Percentiles rank a stretch among this genome's conserved stretches.
Evolutionary conservation across 1,140 invertebrate species (phyloP).

Genomic region (Calliphora vicina): DNA sequence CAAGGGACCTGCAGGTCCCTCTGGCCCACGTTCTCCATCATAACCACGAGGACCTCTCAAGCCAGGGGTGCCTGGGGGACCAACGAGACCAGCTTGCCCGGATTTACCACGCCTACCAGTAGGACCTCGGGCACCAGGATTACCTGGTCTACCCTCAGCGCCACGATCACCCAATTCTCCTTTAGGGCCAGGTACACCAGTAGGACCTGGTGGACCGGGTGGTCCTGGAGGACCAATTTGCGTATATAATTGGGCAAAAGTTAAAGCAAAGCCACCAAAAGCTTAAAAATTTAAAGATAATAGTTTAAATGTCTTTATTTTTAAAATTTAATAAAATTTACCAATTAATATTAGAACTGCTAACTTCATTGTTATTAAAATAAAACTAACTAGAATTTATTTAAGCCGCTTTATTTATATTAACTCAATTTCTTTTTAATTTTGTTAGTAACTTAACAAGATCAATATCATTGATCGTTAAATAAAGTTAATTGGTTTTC

Average conservation of each 20-base stretch:
- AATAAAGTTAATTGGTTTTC: too few relatives aligned
- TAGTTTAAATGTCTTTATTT: neutral
- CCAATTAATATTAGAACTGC: neutral
- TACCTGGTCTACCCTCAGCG: conserved; percentile 21
- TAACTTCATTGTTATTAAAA: too few relatives aligned
- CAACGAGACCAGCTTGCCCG: conserved; percentile 25
- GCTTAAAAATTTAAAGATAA: neutral
- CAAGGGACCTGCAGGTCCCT: conserved; percentile 5
- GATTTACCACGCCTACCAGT: conserved; percentile 33
- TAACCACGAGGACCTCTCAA: neutral
- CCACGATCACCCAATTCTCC: conserved; percentile 2
- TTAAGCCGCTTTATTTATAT: too few relatives aligned
- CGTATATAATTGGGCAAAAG: neutral
- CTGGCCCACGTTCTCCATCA: conserved; percentile 1
- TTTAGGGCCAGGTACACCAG: conserved; percentile 8
- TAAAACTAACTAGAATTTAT: too few relatives aligned
- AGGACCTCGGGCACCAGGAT: conserved; percentile 28
- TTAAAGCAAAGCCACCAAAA: neutral
- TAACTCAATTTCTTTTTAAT: too few relatives aligned
- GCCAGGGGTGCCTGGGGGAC: conserved; percentile 32
- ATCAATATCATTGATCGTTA: too few relatives aligned
- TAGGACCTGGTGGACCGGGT: conserved; percentile 21
- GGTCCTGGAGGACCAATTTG: neutral
- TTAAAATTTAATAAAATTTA: neutral
- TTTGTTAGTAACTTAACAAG: too few relatives aligned